phyloP scores from a whole-genome alignment of 92 coral and sea anemone species.

The Paragorgia papillata region DNA sequence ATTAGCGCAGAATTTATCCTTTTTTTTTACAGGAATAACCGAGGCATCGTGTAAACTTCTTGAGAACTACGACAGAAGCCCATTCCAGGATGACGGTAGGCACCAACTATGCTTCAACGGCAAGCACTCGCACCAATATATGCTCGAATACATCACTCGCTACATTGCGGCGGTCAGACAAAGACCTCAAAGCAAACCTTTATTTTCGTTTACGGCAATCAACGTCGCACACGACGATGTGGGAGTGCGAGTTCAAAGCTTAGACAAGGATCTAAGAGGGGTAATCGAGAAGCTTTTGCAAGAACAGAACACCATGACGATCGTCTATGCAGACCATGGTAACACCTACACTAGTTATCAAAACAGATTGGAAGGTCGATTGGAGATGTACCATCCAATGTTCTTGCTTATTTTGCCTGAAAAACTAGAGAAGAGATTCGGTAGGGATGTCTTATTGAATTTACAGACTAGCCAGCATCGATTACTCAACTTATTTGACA shows the following conservation, averaged over 20 bases:
- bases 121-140: constrained; percentile 64
- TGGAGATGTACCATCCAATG: constrained; percentile 27
- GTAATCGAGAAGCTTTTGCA: neutral
- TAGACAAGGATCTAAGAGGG: constrained; percentile 3
- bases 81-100: constrained; percentile 63
- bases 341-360: constrained; percentile 20
- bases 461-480: constrained; percentile 4
- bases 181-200: constrained; percentile 51
- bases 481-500: constrained; percentile 7
- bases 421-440: neutral
- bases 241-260: constrained; percentile 19
- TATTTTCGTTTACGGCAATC: constrained; percentile 65
- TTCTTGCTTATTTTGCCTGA: constrained; percentile 12
- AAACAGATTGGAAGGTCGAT: neutral
- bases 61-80: constrained; percentile 31
- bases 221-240: no score
- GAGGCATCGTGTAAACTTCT: constrained; percentile 71
- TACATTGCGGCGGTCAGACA: constrained; percentile 51
- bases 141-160: constrained; percentile 55
- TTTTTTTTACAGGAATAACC: constrained; percentile 62
- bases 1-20: no score
- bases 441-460: neutral
- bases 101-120: constrained; percentile 85
- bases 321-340: constrained; percentile 22
- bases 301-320: constrained; percentile 9